Conservation (phyloP, 1,140 invertebrate genomes). For the Danaus plexippus region DNA sequence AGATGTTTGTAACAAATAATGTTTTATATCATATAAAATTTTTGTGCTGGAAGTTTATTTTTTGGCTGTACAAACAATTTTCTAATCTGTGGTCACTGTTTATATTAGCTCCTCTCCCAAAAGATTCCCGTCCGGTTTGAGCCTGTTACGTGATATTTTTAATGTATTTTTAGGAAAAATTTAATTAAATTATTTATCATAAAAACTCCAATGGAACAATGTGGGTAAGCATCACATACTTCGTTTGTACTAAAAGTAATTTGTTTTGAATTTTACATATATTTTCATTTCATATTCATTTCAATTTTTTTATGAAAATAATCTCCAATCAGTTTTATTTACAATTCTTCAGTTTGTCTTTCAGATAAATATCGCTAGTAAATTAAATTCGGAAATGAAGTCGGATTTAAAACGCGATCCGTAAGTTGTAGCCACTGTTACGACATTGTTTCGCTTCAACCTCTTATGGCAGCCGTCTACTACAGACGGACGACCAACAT, state of each 20-base stretch:
- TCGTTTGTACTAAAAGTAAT: no score
- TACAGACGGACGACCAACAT: no score
- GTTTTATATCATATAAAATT: no score
- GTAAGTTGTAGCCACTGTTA: slow-evolving; percentile 23
- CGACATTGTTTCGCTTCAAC: slow-evolving; percentile 21
- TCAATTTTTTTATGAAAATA: no score
- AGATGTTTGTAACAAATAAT: neutral
- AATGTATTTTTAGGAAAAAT: no score
- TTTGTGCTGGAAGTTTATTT: slow-evolving; percentile 12
- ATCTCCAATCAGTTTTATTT: neutral
- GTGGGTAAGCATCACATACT: no score
- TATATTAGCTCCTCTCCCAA: slow-evolving; percentile 8
- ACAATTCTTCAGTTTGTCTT: slow-evolving; percentile 9
- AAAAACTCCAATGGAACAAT: no score
- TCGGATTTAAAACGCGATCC: slow-evolving; percentile 20
- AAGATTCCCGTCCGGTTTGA: no score
- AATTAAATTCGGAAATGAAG: slow-evolving; percentile 23
- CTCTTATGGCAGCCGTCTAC: slow-evolving; percentile 5
- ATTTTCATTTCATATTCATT: no score
- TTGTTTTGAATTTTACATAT: no score
- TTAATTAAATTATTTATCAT: no score
- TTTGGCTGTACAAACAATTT: slow-evolving; percentile 26
- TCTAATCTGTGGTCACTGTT: slow-evolving; percentile 24
- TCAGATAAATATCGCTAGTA: slow-evolving; percentile 20
- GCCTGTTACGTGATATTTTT: no score